A percentile compares a stretch with the other conserved stretches of the same genome.
Conservation (phyloP, 2,113 vertebrate genomes). For the Eurystomus gularis region DNA sequence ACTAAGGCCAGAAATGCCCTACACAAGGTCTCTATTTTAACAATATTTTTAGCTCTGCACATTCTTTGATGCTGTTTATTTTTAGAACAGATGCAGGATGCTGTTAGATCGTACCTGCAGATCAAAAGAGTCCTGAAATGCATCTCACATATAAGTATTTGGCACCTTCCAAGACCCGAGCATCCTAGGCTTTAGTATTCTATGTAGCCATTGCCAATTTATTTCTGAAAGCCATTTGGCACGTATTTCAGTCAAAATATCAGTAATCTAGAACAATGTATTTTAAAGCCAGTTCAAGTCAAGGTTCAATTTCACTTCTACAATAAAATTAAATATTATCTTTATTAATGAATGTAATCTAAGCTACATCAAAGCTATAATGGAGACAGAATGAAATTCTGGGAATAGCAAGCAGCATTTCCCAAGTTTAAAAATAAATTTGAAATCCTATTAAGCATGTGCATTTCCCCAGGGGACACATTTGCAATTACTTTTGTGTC, state of each 20-base stretch:
- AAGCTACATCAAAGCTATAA: constrained; percentile 27
- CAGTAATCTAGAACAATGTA: neutral
- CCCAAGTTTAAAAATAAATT: constrained; percentile 54
- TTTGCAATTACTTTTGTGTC: neutral
- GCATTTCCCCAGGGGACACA: neutral
- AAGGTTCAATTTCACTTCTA: constrained; percentile 35
- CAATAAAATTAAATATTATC: constrained; percentile 38
- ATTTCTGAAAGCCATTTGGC: constrained; percentile 36
- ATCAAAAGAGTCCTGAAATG: neutral
- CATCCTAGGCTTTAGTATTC: neutral
- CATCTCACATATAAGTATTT: neutral
- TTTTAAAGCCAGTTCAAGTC: constrained; percentile 25
- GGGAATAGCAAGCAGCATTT: constrained; percentile 38
- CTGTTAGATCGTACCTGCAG: neutral
- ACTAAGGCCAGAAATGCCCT: neutral
- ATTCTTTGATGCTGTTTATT: neutral
- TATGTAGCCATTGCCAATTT: neutral
- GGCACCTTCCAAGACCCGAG: neutral
- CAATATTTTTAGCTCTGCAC: neutral
- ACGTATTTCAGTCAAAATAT: constrained; percentile 40
- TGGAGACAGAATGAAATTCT: constrained; percentile 42
- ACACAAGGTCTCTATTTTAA: neutral
- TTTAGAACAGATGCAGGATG: neutral
- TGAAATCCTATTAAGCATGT: neutral
- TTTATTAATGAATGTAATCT: constrained; percentile 36